Base-by-base conservation (phyloP, 1,140 invertebrate genomes). In the Aphidius ervi region DNA sequence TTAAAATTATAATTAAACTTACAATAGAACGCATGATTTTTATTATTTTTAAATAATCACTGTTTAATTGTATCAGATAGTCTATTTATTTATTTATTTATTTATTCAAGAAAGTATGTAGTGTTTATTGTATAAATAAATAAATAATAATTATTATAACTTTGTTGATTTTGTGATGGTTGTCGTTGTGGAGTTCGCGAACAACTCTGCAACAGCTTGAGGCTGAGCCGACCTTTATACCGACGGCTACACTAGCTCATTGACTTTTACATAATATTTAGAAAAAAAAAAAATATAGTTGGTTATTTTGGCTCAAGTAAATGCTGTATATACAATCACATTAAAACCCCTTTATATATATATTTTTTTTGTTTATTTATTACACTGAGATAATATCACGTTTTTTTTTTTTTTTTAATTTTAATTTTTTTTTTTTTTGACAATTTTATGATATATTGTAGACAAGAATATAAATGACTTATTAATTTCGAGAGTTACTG, bases 161-260 rank as follows among this genome's bases (percentile, higher is more conserved):
- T 47, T 52, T 55, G 45, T 40, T 61, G 55, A 58, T 45, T 61
- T 62, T 37, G 64, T n/a, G 72, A 72, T 76, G 72, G 69, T 76
- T 72, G 70, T 67, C 65, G 74, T 63, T 62, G 70, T 73, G 68
- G 71, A 74, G 76, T 76, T 75, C 67, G 71, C 67, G 71, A 78
- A 68, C 68, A 73, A 78, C 76, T 78, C 74, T 76, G 71, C 61
- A 71, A 65, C 65, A 65, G 70, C 69, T 75, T 70, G 73, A 67
- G 71, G 72, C 68, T 73, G 67, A 68, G 68, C 67, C 73, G 74
- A 75, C 75, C 75, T 78, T 78, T 77, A 78, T 78, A 78, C 68
- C 66, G 65, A 68, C 63, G 69, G 63, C 65, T 70, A 69, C 67
- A 74, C 65, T 59, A 52, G 55, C 58, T 46, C 60, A 58, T 61